A percentile compares a stretch with the other conserved stretches of the same genome.
These are phyloP conservation scores for Eulemur macaco DNA, from an alignment of 2,113 vertebrate species.

Conservation along the genomic window DNA sequence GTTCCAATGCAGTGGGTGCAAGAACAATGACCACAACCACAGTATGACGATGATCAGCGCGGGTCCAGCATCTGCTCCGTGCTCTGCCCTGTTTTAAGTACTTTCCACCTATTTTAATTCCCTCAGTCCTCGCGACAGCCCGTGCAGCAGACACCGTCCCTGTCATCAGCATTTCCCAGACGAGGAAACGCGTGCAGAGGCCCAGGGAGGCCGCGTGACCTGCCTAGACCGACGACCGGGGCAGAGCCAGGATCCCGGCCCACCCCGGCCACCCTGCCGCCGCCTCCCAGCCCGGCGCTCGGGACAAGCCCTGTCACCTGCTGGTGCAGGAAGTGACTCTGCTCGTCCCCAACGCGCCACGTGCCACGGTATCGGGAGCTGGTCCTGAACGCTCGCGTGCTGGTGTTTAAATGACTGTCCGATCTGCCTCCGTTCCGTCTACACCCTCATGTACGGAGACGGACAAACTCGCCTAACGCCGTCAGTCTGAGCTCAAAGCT, in stretches of 20 bases:
- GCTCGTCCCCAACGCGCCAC: accelerated
- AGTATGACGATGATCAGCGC: neutral
- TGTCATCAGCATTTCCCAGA: neutral
- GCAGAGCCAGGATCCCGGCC: neutral
- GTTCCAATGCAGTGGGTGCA: accelerated
- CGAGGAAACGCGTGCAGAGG: accelerated
- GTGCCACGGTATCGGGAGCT: accelerated
- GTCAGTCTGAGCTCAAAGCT: neutral
- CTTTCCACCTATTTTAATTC: neutral
- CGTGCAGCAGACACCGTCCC: neutral
- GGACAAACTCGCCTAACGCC: neutral
- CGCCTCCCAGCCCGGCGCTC: neutral
- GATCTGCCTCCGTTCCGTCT: neutral
- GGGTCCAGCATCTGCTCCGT: neutral
- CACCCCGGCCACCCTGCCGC: neutral
- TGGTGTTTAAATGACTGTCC: neutral
- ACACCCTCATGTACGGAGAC: neutral
- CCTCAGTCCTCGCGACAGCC: neutral
- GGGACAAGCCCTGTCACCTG: accelerated
- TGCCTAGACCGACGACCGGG: neutral
- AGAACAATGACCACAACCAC: neutral
- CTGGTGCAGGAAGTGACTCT: accelerated
- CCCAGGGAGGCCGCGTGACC: neutral
- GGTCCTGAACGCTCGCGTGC: accelerated
- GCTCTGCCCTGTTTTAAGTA: neutral